Base-by-base conservation (phyloP, 2,888 invertebrate genomes). In the Hoplodrina blanda region DNA sequence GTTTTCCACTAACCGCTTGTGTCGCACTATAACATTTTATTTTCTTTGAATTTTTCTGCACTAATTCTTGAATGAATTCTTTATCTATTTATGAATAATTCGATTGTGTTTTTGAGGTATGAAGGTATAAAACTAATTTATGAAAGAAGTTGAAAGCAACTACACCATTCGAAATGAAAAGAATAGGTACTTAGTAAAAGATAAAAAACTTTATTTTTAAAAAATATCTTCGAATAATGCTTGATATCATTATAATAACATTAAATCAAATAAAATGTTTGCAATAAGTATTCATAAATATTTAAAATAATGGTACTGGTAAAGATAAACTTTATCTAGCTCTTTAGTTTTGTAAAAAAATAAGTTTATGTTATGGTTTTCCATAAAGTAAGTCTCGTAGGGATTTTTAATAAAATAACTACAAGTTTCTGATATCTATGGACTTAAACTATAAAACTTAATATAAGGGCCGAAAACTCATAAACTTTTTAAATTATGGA, bases 11-110 rank as follows among this genome's bases (percentile, higher is more conserved):
- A 71, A 73, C 73, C 73, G 69, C 82, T 74, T 74, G 75, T 78
- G 19, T 73, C 74, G 83, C 84, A 80, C 81, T 83, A 78, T 83
- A 73, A 83, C 81, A 82, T 84, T 84, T 87, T 81, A 82, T 76
- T 73, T 76, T 64, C 33, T 70, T 76, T 63, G 55, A 50, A 67
- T 69, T 63, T 62, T 30, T 56, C 53, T 75, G 80, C 80, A 71
- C 25, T 56, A 17, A 19, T 49, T 55, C 62, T 60, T 25, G 13
- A 44, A 57, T 25, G 13, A 37, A 57, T n/a, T 57, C 0, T 57
- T 53, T 50, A 19, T 63, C 50, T 73, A 25, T 33, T 8, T 44
- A 33, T 33, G 11, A 46, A 59, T 46, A 8, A 37, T 46, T 56
- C 8, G 37, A 66, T 30, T 46, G 17, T 53, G 13, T 60, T 62